phyloP scores from a whole-genome alignment of 2,797 vertebrate species.

The Hozukius guyotensis region DNA sequence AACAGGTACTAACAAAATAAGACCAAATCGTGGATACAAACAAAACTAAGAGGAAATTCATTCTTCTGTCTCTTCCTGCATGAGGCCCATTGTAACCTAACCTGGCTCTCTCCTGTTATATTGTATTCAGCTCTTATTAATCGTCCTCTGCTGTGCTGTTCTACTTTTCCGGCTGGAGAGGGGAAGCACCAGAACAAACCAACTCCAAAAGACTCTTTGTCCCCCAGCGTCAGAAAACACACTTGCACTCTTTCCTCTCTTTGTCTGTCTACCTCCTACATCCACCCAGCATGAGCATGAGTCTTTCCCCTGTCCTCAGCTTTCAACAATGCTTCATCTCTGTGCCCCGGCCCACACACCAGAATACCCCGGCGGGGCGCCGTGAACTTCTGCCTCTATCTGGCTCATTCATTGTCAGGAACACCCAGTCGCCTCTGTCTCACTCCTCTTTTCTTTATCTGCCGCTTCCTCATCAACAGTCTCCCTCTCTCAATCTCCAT shows the following conservation, averaged over 20 bases:
- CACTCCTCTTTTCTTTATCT: conserved; percentile 25
- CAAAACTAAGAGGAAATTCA: neutral
- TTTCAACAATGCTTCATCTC: conserved; percentile 66
- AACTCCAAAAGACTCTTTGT: conserved; percentile 68
- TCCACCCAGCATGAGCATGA: conserved; percentile 53
- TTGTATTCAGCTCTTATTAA: conserved; percentile 1
- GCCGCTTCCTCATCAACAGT: conserved; percentile 42
- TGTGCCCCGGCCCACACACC: conserved; percentile 68
- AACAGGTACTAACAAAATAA: too few relatives aligned
- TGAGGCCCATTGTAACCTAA: neutral
- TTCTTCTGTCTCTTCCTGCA: neutral
- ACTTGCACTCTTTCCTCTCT: conserved; percentile 59
- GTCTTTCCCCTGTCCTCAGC: conserved; percentile 50
- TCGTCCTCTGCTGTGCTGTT: neutral
- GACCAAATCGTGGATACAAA: too few relatives aligned
- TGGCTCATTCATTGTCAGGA: conserved; percentile 41
- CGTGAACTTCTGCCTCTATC: conserved; percentile 53
- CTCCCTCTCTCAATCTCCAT: conserved; percentile 27
- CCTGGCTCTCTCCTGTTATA: neutral
- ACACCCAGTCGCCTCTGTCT: conserved; percentile 30
- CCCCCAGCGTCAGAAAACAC: conserved; percentile 47
- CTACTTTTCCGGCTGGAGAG: neutral
- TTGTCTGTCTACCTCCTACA: conserved; percentile 70
- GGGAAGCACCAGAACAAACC: conserved; percentile 65
- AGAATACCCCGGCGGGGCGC: conserved; percentile 62